Percentiles rank a stretch among this genome's conserved stretches.
Conservation (phyloP, 2,113 vertebrate genomes). For the Tychaedon coryphoeus region DNA sequence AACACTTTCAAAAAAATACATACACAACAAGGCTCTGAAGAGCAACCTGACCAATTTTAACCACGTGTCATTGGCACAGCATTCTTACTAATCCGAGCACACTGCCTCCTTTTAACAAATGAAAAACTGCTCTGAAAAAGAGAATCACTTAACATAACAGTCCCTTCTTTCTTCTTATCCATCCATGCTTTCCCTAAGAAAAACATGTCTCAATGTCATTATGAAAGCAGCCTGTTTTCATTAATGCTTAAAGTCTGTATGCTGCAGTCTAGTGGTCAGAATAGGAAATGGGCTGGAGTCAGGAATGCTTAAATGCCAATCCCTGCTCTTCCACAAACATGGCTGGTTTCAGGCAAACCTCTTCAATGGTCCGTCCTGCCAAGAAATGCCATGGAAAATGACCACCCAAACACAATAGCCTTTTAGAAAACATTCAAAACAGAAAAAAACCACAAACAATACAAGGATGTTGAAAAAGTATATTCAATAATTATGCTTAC, state of each 20-base stretch:
- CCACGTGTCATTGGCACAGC: background rate
- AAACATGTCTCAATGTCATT: background rate
- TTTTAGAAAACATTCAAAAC: background rate
- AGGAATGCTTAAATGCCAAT: background rate
- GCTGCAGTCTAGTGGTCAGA: constrained; percentile 56
- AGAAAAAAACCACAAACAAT: background rate
- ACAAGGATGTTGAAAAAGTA: constrained; percentile 18
- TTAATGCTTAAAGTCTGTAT: background rate
- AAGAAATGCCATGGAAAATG: constrained; percentile 30
- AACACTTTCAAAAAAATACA: background rate
- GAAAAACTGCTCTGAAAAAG: background rate
- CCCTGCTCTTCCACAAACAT: background rate
- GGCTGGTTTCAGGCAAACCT: background rate
- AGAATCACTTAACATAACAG: background rate
- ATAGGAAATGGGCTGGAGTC: background rate
- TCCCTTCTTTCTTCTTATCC: background rate
- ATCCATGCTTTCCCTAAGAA: background rate
- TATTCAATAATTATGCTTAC: background rate
- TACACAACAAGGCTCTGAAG: background rate
- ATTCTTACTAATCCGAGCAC: background rate
- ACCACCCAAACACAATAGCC: constrained; percentile 26
- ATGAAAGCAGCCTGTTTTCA: background rate
- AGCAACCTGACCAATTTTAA: background rate
- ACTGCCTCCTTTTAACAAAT: background rate
- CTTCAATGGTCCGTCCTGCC: background rate